Percentiles rank a stretch among this genome's conserved stretches.
Evolutionary conservation across 2,888 invertebrate genomes (phyloP).

Genomic region (Hyles lineata): DNA sequence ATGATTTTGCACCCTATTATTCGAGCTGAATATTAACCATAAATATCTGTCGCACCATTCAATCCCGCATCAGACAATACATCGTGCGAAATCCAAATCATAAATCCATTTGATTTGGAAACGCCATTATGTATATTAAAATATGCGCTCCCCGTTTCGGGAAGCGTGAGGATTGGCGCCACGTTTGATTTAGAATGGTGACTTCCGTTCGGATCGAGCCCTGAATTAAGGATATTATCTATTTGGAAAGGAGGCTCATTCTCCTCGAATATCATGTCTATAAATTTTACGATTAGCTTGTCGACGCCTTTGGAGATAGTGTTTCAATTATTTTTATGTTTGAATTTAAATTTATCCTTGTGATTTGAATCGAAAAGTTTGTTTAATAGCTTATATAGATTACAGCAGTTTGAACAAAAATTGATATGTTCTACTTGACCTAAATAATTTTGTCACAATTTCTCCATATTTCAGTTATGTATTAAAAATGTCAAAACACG

Average conservation of each 20-base stretch:
- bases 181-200: constrained; percentile 81
- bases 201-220: constrained; percentile 72
- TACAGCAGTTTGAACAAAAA: no score
- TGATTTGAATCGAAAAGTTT: background rate
- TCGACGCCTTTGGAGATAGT: background rate
- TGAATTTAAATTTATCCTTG: background rate
- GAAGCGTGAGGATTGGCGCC: constrained; percentile 66
- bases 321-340: background rate
- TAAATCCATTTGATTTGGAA: constrained; percentile 56
- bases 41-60: background rate
- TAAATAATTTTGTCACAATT: no score
- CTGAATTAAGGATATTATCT: constrained; percentile 72
- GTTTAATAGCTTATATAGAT: no score
- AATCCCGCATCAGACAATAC: background rate
- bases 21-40: background rate
- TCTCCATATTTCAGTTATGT: no score
- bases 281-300: constrained; percentile 52
- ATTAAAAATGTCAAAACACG: no score
- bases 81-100: constrained; percentile 20
- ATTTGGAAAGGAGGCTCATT: constrained; percentile 61
- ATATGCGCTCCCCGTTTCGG: constrained; percentile 65
- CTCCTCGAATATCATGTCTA: constrained; percentile 69
- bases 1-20: background rate
- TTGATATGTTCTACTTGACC: no score
- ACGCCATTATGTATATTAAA: constrained; percentile 70